phyloP scores from a whole-genome alignment of 2,888 invertebrate species.

The Epinotia ramella region DNA sequence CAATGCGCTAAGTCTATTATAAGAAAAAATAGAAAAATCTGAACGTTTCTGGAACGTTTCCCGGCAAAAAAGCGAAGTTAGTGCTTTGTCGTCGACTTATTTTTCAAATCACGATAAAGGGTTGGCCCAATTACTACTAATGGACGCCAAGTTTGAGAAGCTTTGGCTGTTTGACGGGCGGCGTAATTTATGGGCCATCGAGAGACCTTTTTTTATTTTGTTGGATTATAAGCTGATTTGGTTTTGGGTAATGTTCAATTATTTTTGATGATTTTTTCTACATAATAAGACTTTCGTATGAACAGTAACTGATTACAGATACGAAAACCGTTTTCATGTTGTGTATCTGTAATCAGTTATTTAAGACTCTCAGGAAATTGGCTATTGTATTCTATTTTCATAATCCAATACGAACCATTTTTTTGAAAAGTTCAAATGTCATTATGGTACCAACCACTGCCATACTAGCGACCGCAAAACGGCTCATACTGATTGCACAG shows the following conservation, averaged over 20 bases:
- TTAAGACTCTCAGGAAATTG: no score
- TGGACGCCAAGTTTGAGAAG: slow-evolving; percentile 42
- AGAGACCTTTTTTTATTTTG: slow-evolving; percentile 19
- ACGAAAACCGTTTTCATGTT: no score
- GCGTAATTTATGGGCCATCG: slow-evolving; percentile 37
- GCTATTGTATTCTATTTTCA: no score
- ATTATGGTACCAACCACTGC: no score
- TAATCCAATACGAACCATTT: no score
- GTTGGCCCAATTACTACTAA: slow-evolving; percentile 44
- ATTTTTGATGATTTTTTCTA: neutral
- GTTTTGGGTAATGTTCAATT: neutral
- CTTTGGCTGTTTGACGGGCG: slow-evolving; percentile 34
- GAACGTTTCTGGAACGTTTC: slow-evolving; percentile 6
- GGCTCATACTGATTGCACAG: no score
- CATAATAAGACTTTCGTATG: neutral
- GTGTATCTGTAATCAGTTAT: no score
- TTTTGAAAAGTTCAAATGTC: no score
- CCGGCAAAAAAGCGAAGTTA: slow-evolving; percentile 12
- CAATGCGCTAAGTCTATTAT: slow-evolving; percentile 20
- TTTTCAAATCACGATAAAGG: slow-evolving; percentile 40
- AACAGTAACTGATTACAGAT: neutral
- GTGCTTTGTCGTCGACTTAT: slow-evolving; percentile 35
- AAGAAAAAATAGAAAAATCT: slow-evolving; percentile 17
- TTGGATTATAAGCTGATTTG: neutral
- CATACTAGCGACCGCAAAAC: no score